These are phyloP conservation scores for Carcinoscorpius rotundicauda DNA, from an alignment of 1,140 invertebrate species.

Conservation along the genomic window DNA sequence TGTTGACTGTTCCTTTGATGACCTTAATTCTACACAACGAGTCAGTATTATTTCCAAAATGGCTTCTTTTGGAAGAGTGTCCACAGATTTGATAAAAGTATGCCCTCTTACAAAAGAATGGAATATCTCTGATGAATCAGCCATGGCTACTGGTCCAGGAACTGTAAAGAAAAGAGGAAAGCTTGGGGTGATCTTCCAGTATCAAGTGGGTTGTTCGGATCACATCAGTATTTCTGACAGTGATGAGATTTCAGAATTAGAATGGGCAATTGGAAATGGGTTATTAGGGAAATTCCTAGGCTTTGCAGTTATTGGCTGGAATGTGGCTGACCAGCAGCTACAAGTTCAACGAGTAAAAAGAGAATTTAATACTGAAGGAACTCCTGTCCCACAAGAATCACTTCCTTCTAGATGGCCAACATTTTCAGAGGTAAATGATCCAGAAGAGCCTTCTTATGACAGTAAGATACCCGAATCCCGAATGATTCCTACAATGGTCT, in stretches of 20 bases:
- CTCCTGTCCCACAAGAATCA: conserved; percentile 18
- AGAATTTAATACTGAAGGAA: conserved; percentile 30
- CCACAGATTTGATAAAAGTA: conserved; percentile 37
- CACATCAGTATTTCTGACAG: conserved; percentile 43
- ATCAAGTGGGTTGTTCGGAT: conserved; percentile 53
- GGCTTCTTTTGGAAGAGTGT: conserved; percentile 26
- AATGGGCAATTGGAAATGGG: conserved; percentile 47
- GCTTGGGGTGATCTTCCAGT: conserved; percentile 40
- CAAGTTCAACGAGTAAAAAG: conserved; percentile 32
- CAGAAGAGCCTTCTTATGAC: conserved; percentile 14
- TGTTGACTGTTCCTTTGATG: conserved; percentile 30
- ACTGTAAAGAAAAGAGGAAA: conserved; percentile 39
- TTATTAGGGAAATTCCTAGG: conserved; percentile 45
- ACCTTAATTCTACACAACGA: conserved; percentile 22
- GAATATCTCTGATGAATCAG: conserved; percentile 31
- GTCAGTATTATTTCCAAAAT: conserved; percentile 26
- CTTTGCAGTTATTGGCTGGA: conserved; percentile 50
- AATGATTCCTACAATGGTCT: conserved; percentile 30
- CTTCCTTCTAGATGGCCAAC: conserved; percentile 18
- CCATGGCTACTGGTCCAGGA: conserved; percentile 46
- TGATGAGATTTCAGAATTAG: conserved; percentile 44
- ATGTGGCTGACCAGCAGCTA: conserved; percentile 30
- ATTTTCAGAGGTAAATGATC: conserved; percentile 9
- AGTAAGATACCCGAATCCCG: conserved; percentile 31
- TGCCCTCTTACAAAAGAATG: conserved; percentile 29